Base-by-base conservation (phyloP, 2,113 vertebrate genomes). In the Chauna torquata region DNA sequence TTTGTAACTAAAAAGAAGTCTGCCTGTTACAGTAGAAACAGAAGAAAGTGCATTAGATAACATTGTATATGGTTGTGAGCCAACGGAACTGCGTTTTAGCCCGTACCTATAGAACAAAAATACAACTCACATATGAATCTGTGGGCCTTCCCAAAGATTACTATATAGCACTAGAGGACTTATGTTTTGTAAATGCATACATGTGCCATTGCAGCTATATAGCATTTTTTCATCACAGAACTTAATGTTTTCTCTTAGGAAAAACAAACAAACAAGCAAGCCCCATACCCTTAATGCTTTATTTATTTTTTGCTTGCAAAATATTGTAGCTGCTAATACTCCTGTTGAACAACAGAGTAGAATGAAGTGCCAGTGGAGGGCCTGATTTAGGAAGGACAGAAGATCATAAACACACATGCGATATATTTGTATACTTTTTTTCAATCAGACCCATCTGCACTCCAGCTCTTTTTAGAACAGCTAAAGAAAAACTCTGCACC, bases 301-400 rank as follows among this genome's bases (percentile, higher is more conserved):
- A n/a, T n/a, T 49, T 55, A 71, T 36, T 72, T 50, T 50, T 50
- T 25, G 24, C 55, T 82, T 71, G 61, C 64, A 82, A 86, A 90
- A 72, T 59, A 44, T 32, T 66, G 16, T 71, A 92, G 25, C 32
- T 44, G 15, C 81, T 78, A 89, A 65, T 75, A 52, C 6, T 50
- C 7, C 28, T 34, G 47, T 79, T 94, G 84, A 82, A 88, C 38
- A 86, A 11, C 15, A 47, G 28, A 84, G 20, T 25, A 68, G 52
- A 88, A 80, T 57, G 62, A 93, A 92, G 82, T 77, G 83, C 68
- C 55, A 57, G 42, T 32, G 50, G 45, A 93, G 68, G 90, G 83
- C 64, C 59, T 59, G 42, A 87, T 57, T 87, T 89, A 72, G 88
- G 81, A 78, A 87, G 64, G 64, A 84, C 86, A 95, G 83, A 95